These are phyloP conservation scores for Eudorcas thomsonii DNA, from an alignment of 2,113 vertebrate genomes.

Conservation along the genomic window DNA sequence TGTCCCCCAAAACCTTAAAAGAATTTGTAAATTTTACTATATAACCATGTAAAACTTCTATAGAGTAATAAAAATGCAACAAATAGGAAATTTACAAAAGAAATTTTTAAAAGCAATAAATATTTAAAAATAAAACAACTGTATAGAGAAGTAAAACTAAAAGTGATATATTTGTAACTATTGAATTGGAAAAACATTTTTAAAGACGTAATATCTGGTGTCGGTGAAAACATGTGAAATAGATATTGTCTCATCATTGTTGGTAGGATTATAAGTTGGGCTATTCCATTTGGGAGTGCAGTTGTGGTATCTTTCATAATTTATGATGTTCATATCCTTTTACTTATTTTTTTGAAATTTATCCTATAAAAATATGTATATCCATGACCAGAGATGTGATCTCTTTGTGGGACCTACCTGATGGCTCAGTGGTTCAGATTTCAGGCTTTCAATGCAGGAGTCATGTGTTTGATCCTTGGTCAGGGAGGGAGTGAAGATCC, in stretches of 20 bases:
- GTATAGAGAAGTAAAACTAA: not conserved
- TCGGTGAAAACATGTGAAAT: not conserved
- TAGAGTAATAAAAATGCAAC: not conserved
- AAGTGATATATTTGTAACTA: not conserved
- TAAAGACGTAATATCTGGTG: not conserved
- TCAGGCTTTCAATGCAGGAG: not conserved
- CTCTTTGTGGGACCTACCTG: not conserved
- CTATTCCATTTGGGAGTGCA: not conserved
- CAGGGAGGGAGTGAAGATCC: not conserved
- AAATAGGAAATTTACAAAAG: not conserved
- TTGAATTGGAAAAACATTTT: not conserved
- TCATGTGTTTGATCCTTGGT: not conserved
- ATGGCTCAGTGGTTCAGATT: not conserved
- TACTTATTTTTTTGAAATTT: not conserved
- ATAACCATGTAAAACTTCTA: not conserved
- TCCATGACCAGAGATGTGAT: not conserved
- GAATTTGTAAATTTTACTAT: not conserved
- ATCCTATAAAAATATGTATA: not conserved
- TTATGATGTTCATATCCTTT: not conserved
- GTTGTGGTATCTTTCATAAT: not conserved
- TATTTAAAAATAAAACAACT: slow-evolving; percentile 21
- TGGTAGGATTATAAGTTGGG: not conserved
- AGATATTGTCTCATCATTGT: not conserved
- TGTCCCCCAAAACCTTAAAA: not conserved
- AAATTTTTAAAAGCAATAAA: not conserved